Base-by-base conservation (phyloP, 2,888 invertebrate genomes). In the Epinotia brunnichana region DNA sequence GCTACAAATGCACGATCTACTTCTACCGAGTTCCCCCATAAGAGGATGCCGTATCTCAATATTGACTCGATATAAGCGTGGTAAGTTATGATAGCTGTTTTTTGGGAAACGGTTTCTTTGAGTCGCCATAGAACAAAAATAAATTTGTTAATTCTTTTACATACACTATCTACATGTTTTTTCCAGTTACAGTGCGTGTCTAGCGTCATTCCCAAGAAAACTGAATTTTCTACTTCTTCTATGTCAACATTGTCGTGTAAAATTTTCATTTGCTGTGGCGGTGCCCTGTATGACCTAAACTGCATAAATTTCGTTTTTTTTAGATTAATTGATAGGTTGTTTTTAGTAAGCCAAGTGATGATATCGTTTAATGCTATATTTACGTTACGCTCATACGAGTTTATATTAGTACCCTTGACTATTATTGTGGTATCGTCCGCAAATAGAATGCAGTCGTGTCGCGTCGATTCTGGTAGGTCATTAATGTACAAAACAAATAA, bases 381-480 rank as follows among this genome's bases (percentile, higher is more conserved):
- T 24, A 56, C 2, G 3, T 24, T 56, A 29, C 13, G 0, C 15
- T 56, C 56, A 7, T 15, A 56, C 2, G 10, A 21, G 15, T 15
- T 13, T 56, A 56, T 13, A 2, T 56, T 11, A 0, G 56, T 24
- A 9, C 24, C 56, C 21, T 56, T 29, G 21, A 56, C 15, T 29
- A 56, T 29, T 56, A 29, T 24, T 24, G 56, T 56, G 3, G 24
- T 56, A 13, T 56, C 56, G 24, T 29, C 56, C 1, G 56, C 56
- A 15, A 56, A 56, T 56, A 56, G 24, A 29, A 57, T 29, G 29
- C 56, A 56, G n/a, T 56, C 56, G 9, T 54, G 54, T 54, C 11
- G 19, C 17, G 54, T 21, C 11, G 54, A 17, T 19, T 54, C 54
- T 19, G 29, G 56, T 11, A 56, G 5, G 15, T 56, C 24, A 24